Conservation (phyloP, 2,113 vertebrate species). For the Elephantulus edwardii region DNA sequence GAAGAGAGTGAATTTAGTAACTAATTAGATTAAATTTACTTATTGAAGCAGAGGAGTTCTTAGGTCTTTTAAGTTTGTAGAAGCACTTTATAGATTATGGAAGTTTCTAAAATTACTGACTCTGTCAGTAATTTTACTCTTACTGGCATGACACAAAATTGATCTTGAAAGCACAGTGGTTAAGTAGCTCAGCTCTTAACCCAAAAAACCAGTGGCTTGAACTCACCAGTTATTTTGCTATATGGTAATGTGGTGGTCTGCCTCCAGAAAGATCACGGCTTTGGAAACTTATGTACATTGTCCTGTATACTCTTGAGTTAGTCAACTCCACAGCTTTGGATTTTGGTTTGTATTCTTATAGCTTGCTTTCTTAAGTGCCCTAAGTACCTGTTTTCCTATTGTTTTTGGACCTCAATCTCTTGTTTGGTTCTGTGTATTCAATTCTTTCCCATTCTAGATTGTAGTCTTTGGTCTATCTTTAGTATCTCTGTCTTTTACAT, state of each 20-base stretch:
- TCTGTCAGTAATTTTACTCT: not conserved
- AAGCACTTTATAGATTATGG: not conserved
- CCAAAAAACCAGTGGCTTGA: no score
- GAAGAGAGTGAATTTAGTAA: not conserved
- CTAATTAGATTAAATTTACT: not conserved
- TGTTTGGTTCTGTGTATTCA: not conserved
- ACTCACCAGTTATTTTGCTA: no score
- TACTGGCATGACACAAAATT: not conserved
- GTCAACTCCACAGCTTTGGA: no score
- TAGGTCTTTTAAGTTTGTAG: not conserved
- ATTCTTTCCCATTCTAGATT: not conserved
- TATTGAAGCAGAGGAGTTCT: not conserved
- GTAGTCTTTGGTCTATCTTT: not conserved
- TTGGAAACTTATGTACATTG: no score
- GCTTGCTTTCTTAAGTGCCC: not conserved
- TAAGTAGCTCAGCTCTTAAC: no score
- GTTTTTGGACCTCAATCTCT: not conserved
- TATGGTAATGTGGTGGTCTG: no score
- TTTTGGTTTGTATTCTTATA: not conserved
- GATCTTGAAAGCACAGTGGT: not conserved
- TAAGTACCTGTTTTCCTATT: not conserved
- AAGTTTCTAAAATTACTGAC: not conserved
- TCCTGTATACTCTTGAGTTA: no score
- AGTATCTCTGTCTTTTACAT: not conserved
- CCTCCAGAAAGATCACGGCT: no score